A percentile compares a stretch with the other conserved stretches of the same genome.
These are phyloP conservation scores for Enhydra lutris DNA, from an alignment of 2,113 vertebrate genomes.

Conservation along the genomic window DNA sequence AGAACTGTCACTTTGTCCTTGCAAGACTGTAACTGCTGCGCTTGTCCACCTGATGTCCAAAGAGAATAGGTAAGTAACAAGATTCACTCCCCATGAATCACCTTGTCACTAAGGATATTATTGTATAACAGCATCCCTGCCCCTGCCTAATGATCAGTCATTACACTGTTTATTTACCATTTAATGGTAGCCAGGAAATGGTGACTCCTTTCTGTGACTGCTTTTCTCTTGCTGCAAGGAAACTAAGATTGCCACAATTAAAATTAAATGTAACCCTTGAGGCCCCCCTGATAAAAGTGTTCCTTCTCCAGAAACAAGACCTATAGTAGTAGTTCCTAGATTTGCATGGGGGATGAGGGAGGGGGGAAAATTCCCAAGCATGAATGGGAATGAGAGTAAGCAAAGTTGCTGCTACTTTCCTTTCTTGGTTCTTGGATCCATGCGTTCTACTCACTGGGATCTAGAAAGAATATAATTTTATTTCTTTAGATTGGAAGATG, in stretches of 20 bases:
- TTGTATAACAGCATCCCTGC: background rate
- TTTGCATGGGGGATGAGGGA: background rate
- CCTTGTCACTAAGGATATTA: background rate
- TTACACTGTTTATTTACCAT: background rate
- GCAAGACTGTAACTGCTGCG: background rate
- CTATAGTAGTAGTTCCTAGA: background rate
- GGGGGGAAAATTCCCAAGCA: background rate
- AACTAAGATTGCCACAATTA: background rate
- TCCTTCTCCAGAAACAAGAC: background rate
- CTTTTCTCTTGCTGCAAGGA: background rate
- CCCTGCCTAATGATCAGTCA: background rate
- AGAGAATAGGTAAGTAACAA: background rate
- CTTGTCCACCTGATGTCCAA: background rate
- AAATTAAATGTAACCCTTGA: background rate
- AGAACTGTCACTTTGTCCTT: background rate
- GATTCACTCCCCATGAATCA: background rate
- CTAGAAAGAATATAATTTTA: background rate
- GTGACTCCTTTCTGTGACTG: background rate
- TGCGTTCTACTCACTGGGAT: background rate
- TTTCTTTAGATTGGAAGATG: background rate
- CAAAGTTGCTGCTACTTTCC: background rate
- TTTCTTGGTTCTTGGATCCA: background rate
- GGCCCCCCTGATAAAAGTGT: background rate
- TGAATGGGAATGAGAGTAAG: background rate
- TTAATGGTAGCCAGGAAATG: background rate